Conservation (phyloP, 2,888 invertebrate species). For the Ceratothoa steindachneri region DNA sequence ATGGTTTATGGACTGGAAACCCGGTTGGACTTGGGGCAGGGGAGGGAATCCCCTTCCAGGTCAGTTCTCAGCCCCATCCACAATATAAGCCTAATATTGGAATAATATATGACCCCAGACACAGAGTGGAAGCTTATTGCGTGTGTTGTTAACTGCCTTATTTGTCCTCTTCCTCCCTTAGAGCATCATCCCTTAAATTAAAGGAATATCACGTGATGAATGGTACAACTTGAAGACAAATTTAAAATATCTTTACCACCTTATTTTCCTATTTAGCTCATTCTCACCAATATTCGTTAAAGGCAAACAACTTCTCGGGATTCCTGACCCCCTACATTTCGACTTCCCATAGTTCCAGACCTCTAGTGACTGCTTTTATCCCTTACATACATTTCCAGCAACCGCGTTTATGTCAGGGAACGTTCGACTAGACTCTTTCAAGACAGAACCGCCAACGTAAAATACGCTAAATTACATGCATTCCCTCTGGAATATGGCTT, state of each 20-base stretch:
- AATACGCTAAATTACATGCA: slow-evolving; percentile 11
- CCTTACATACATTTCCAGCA: background rate
- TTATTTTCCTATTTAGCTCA: too few relatives aligned
- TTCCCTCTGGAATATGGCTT: slow-evolving; percentile 8
- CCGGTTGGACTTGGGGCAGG: background rate
- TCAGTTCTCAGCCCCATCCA: background rate
- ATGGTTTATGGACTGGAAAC: slow-evolving; percentile 38
- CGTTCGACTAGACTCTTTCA: background rate
- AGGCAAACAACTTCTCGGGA: too few relatives aligned
- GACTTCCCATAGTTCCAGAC: too few relatives aligned
- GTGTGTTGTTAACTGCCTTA: too few relatives aligned
- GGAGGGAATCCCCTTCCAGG: background rate
- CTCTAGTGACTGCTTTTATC: background rate
- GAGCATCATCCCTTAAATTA: too few relatives aligned
- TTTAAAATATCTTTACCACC: too few relatives aligned
- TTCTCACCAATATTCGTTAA: too few relatives aligned
- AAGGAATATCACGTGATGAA: too few relatives aligned
- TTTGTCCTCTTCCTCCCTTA: too few relatives aligned
- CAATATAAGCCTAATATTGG: slow-evolving; percentile 8
- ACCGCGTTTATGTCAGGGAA: slow-evolving; percentile 8
- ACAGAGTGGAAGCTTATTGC: too few relatives aligned
- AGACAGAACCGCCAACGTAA: background rate
- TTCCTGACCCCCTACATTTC: too few relatives aligned
- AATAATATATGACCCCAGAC: background rate
- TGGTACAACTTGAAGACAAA: too few relatives aligned